Base-by-base conservation (phyloP, 2,113 vertebrate species). In the Pelusios castaneus region DNA sequence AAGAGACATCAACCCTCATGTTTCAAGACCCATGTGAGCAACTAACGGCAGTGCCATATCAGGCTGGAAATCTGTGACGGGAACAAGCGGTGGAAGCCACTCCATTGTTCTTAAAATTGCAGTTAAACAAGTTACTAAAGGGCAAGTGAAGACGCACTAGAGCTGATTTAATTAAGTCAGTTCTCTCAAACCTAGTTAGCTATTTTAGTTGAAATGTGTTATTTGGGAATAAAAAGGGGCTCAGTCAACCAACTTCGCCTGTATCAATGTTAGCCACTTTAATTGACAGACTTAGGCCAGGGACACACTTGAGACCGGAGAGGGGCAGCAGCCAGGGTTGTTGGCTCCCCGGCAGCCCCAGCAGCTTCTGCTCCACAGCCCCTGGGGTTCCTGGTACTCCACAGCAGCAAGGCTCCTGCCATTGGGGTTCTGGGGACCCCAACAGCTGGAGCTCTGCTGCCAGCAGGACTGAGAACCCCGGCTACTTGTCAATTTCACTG, bases 1-100 rank as follows among this genome's bases (percentile, higher is more conserved):
- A 94, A 94, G 63, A 56, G 95, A 80, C 29, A 94, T 29, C 76
- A 93, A 81, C n/a, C 29, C 84, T 84, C 34, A 25, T 81, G 41
- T 41, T 76, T 76, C 24, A 76, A 24, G 81, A 84, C 43, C 76
- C 70, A 89, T 84, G 70, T 94, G 94, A 96, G 75, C 3, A 21
- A 51, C 84, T 92, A 11, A 76, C 38, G 45, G 41, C n/a, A 38
- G 41, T 25, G 73, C 41, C 55, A 89, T 60, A 81, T 91, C 2
- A 88, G 31, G 88, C 54, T 38, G 17, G 63, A 70, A 70, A 38
- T 17, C 34, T 70, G 38, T 5, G 27, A 17, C 88, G 82, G 24
- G 51, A 3, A 2, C 0, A 58, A 83, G 19, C 38, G 87, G 25
- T 10, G 49, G 43, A 92, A 89, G 54, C 38, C 8, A 86, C n/a